Conservation (phyloP, 2,113 vertebrate genomes). For the Lota lota region DNA sequence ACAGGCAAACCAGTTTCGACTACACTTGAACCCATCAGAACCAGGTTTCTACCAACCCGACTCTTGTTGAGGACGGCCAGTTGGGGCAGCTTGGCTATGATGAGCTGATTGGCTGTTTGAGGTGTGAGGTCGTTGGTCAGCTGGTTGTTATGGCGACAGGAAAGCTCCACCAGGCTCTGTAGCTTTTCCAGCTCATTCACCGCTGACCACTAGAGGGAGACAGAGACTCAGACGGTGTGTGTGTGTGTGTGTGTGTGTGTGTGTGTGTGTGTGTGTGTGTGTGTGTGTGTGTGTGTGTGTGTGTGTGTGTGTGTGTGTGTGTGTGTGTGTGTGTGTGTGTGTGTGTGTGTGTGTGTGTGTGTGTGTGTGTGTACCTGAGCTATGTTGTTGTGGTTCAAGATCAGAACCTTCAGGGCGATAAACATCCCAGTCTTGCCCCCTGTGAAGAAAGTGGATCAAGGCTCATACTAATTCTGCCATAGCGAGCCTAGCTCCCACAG, state of each 20-base stretch:
- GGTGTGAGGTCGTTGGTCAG: slow-evolving; percentile 68
- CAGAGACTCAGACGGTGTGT: background rate
- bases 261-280: too few relatives aligned
- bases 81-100: slow-evolving; percentile 82
- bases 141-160: slow-evolving; percentile 78
- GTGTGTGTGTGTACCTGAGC: slow-evolving; percentile 73
- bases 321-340: too few relatives aligned
- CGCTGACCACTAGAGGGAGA: slow-evolving; percentile 80
- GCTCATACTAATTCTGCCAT: too few relatives aligned
- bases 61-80: slow-evolving; percentile 77
- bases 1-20: too few relatives aligned
- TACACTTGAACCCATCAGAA: too few relatives aligned
- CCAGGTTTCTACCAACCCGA: slow-evolving; percentile 59
- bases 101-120: slow-evolving; percentile 75
- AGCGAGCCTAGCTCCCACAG: too few relatives aligned
- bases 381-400: slow-evolving; percentile 81
- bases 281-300: too few relatives aligned
- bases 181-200: slow-evolving; percentile 89
- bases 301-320: too few relatives aligned
- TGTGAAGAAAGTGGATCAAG: slow-evolving; percentile 44
- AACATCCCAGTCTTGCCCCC: slow-evolving; percentile 81
- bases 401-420: slow-evolving; percentile 74
- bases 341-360: background rate
- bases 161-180: slow-evolving; percentile 69
- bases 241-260: too few relatives aligned